These are phyloP conservation scores for Epistrophella euchroma DNA, from an alignment of 2,888 invertebrate genomes.

Conservation along the genomic window DNA sequence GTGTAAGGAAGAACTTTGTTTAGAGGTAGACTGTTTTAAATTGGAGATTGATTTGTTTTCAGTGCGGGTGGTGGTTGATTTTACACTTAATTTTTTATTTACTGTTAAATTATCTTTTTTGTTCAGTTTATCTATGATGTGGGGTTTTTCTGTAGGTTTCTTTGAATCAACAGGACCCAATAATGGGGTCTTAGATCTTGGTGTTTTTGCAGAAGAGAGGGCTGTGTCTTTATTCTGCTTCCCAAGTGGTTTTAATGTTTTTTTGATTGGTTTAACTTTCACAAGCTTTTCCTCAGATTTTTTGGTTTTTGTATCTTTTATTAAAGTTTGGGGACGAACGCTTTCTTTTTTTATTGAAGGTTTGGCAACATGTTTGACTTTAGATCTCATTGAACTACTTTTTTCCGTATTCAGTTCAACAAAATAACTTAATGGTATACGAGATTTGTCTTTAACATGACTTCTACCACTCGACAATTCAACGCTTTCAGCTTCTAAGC, in stretches of 20 bases:
- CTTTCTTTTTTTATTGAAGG: neutral
- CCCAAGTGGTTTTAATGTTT: neutral
- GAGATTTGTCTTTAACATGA: neutral
- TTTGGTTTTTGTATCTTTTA: neutral
- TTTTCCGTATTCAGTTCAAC: slow-evolving; percentile 63
- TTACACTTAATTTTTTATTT: neutral
- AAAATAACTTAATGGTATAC: slow-evolving; percentile 70
- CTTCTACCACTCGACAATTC: neutral
- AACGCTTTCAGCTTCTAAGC: slow-evolving; percentile 60
- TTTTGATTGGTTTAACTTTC: neutral
- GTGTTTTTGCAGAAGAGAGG: neutral
- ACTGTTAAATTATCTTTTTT: slow-evolving; percentile 57
- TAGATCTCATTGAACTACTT: neutral
- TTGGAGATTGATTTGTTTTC: neutral
- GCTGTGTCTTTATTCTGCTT: neutral
- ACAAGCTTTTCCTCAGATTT: neutral
- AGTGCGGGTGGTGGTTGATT: neutral
- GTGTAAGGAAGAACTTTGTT: slow-evolving; percentile 78
- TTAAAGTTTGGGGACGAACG: neutral
- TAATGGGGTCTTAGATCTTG: slow-evolving; percentile 1
- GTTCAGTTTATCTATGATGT: slow-evolving; percentile 42
- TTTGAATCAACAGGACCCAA: neutral
- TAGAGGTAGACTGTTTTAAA: slow-evolving; percentile 29
- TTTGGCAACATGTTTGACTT: neutral
- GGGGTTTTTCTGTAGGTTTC: neutral